Percentiles rank a stretch among this genome's conserved stretches.
These are phyloP conservation scores for Platynereis dumerilii DNA, from an alignment of 2,888 invertebrate genomes.

Conservation along the genomic window DNA sequence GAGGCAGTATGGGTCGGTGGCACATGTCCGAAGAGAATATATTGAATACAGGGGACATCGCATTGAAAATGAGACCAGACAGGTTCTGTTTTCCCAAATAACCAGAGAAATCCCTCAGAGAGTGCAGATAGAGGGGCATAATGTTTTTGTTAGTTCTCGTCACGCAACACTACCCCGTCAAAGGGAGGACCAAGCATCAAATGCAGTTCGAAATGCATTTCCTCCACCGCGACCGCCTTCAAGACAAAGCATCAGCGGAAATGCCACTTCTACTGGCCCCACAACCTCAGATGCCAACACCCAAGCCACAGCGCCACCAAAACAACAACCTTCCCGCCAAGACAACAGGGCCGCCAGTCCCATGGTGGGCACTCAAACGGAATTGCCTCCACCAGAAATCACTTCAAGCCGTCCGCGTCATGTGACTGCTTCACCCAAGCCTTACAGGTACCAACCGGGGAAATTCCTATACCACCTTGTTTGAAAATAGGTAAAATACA, in stretches of 20 bases:
- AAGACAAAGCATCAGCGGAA: neutral
- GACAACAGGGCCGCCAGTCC: neutral
- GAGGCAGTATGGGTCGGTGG: slow-evolving; percentile 22
- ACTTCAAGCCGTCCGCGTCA: slow-evolving; percentile 15
- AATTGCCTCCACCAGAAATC: neutral
- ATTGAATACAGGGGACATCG: slow-evolving; percentile 23
- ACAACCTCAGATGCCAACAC: no score
- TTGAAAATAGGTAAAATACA: no score
- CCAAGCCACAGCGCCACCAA: no score
- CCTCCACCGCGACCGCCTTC: neutral
- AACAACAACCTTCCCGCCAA: neutral
- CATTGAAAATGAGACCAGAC: slow-evolving; percentile 26
- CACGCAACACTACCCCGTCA: neutral
- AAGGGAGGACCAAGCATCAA: neutral
- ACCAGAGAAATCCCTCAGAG: slow-evolving; percentile 16
- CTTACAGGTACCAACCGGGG: slow-evolving; percentile 1
- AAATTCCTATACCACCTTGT: no score
- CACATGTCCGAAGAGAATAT: slow-evolving; percentile 22
- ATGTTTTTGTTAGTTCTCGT: slow-evolving; percentile 10
- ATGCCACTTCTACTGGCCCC: neutral
- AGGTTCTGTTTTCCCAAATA: slow-evolving; percentile 20
- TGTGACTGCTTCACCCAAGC: slow-evolving; percentile 14
- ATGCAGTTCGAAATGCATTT: neutral
- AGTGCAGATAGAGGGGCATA: slow-evolving; percentile 20
- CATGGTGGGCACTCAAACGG: neutral